Percentiles rank a stretch among this genome's conserved stretches.
phyloP scores from a whole-genome alignment of 2,113 vertebrate species.

The Neolamprologus variostigma region DNA sequence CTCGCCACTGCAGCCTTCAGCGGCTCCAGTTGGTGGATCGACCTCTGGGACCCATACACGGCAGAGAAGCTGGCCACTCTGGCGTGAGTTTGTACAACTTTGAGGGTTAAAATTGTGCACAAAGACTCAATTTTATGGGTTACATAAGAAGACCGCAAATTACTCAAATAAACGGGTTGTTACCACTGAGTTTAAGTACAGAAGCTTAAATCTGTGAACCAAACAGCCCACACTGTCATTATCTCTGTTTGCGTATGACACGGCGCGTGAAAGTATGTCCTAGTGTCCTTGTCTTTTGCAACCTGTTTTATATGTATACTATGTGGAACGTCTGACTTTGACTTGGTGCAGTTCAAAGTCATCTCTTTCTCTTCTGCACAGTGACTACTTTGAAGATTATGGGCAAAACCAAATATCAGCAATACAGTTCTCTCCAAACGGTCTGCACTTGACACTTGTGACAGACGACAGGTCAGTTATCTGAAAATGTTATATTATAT shows the following conservation, averaged over 20 bases:
- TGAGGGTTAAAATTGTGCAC: background rate
- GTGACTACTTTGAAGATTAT: conserved; percentile 62
- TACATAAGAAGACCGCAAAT: background rate
- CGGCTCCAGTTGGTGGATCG: conserved; percentile 77
- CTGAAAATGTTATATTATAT: background rate
- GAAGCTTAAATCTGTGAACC: background rate
- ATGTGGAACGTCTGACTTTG: background rate
- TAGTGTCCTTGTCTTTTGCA: background rate
- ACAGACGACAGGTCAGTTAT: conserved; percentile 85
- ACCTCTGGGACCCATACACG: conserved; percentile 96
- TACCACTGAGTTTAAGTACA: background rate
- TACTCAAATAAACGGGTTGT: background rate
- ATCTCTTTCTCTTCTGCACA: background rate
- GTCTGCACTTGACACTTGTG: conserved; percentile 84
- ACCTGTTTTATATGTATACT: background rate
- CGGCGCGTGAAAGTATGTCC: background rate
- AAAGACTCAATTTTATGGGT: background rate
- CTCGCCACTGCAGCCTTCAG: conserved; percentile 85
- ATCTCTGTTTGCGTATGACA: background rate
- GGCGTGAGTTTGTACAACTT: conserved; percentile 62
- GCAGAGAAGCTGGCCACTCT: conserved; percentile 84
- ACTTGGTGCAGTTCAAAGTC: too few relatives aligned
- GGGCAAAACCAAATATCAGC: conserved; percentile 77
- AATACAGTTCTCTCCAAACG: conserved; percentile 86
- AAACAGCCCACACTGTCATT: background rate